phyloP scores from a whole-genome alignment of 2,888 invertebrate genomes.

The Chrysina gloriosa region DNA sequence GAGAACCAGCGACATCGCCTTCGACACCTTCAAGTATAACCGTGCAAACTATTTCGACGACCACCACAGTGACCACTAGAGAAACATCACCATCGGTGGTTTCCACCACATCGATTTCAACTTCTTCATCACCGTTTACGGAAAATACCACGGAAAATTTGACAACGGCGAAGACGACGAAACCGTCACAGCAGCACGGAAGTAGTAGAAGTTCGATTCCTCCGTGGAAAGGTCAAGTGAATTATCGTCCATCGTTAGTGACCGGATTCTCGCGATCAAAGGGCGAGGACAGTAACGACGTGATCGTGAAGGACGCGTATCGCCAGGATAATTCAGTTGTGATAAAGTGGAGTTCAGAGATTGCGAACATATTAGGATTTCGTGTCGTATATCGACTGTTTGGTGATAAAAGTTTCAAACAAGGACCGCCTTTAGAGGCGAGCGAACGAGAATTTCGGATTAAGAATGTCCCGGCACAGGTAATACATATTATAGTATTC shows the following conservation, averaged over 20 bases:
- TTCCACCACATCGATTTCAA: slow-evolving; percentile 50
- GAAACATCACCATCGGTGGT: slow-evolving; percentile 44
- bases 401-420: slow-evolving; percentile 90
- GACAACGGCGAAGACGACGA: slow-evolving; percentile 54
- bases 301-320: slow-evolving; percentile 87
- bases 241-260: slow-evolving; percentile 77
- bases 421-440: slow-evolving; percentile 89
- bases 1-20: slow-evolving; percentile 56
- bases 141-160: slow-evolving; percentile 54
- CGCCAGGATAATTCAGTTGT: slow-evolving; percentile 88
- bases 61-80: slow-evolving; percentile 49
- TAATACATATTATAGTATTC: slow-evolving; percentile 59
- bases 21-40: slow-evolving; percentile 55
- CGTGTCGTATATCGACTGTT: slow-evolving; percentile 90
- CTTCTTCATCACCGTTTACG: slow-evolving; percentile 55
- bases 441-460: slow-evolving; percentile 93
- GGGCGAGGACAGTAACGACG: slow-evolving; percentile 77
- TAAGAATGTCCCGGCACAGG: slow-evolving; percentile 91
- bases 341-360: slow-evolving; percentile 92
- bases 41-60: slow-evolving; percentile 52
- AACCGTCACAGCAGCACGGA: slow-evolving; percentile 49
- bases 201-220: slow-evolving; percentile 50
- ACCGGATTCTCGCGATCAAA: slow-evolving; percentile 77
- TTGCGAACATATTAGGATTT: slow-evolving; percentile 88
- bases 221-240: slow-evolving; percentile 59